Evolutionary conservation across 2,113 vertebrate genomes (phyloP).

Genomic region (Salvelinus alpinus): DNA sequence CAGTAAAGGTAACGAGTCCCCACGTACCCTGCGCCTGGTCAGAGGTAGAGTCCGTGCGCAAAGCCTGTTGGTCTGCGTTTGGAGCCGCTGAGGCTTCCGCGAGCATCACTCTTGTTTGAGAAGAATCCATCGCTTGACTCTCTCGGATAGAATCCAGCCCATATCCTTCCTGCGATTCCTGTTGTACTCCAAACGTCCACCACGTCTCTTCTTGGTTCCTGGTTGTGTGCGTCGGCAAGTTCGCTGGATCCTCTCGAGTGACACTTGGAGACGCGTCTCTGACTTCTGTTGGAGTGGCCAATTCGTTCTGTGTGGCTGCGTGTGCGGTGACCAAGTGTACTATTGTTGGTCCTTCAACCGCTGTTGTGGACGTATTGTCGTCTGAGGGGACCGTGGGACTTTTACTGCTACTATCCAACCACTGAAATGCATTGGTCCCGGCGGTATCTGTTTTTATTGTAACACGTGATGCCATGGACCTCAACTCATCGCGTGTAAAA

Average conservation of each 20-base stretch:
- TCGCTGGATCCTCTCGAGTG: conserved; percentile 37
- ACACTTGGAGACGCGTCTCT: conserved; percentile 5
- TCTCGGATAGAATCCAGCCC: not conserved
- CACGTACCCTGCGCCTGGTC: not conserved
- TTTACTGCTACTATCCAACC: conserved; percentile 3
- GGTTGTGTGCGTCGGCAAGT: conserved; percentile 27
- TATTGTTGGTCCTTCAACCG: conserved; percentile 7
- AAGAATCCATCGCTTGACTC: not conserved
- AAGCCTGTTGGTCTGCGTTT: not conserved
- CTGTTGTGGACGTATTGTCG: conserved; percentile 6
- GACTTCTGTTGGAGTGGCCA: not conserved
- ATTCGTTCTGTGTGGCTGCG: not conserved
- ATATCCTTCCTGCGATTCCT: not conserved
- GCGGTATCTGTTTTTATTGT: not conserved
- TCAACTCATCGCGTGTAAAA: not conserved
- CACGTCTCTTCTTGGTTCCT: not conserved
- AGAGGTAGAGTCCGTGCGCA: not conserved
- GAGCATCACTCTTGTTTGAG: not conserved
- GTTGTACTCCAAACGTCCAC: not conserved
- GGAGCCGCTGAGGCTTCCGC: conserved; percentile 14
- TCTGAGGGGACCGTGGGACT: conserved; percentile 3
- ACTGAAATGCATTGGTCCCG: not conserved
- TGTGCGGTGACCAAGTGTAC: not conserved
- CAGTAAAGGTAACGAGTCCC: not conserved
- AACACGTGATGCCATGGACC: not conserved